Evolutionary conservation across 2,113 vertebrate species (phyloP).

Genomic region (Brienomyrus longianalis): DNA sequence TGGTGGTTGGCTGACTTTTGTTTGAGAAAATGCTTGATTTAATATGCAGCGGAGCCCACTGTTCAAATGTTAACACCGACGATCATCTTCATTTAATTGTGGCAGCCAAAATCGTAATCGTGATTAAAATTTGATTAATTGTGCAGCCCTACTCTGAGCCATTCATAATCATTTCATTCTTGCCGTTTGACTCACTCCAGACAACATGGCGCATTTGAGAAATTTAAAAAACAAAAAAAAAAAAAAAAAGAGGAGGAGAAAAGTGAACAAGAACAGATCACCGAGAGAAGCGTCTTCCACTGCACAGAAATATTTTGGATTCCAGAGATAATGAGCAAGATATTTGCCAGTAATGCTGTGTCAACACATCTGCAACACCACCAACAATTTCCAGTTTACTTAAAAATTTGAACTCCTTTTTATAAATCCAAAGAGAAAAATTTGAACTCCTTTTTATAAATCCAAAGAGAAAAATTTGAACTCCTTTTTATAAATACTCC

Average conservation of each 20-base stretch:
- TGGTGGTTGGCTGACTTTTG: no score
- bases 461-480: neutral
- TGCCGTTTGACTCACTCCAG: neutral
- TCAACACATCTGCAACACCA: neutral
- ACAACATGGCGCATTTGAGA: neutral
- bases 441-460: no score
- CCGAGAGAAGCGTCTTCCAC: neutral
- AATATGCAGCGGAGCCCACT: no score
- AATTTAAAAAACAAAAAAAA: no score
- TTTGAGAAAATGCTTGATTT: no score
- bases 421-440: no score
- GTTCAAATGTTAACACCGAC: no score
- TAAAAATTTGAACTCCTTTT: no score
- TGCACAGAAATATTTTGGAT: neutral
- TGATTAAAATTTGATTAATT: no score
- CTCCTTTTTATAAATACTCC: neutral
- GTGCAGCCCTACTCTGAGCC: neutral
- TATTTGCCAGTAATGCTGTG: neutral
- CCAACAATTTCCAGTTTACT: neutral
- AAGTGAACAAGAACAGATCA: neutral
- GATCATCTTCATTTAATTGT: no score
- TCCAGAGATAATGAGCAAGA: neutral
- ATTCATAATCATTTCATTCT: neutral
- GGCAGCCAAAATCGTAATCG: no score
- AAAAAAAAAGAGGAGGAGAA: no score